A percentile compares a stretch with the other conserved stretches of the same genome.
Evolutionary conservation across 2,888 invertebrate species (phyloP).

Genomic region (Ophion costatus): DNA sequence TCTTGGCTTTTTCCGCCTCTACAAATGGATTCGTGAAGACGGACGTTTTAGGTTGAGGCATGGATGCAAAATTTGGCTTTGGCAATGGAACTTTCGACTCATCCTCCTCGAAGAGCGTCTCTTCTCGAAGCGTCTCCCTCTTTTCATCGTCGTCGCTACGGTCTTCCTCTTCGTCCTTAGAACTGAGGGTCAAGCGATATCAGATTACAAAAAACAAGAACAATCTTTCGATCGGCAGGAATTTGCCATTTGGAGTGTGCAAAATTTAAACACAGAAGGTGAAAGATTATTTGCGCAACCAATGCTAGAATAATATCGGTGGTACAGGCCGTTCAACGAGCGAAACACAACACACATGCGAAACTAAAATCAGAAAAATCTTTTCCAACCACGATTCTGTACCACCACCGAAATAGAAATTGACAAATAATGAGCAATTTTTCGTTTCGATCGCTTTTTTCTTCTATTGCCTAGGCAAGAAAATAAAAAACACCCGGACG

Average conservation of each 20-base stretch:
- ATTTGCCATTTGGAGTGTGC: too few relatives aligned
- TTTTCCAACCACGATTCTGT: too few relatives aligned
- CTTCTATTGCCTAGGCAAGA: neutral
- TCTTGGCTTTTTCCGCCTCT: slow-evolving; percentile 93
- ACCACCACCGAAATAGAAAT: neutral
- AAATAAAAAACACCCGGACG: neutral
- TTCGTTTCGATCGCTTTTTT: neutral
- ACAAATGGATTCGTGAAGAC: slow-evolving; percentile 95
- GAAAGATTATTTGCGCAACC: too few relatives aligned
- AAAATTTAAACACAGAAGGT: too few relatives aligned
- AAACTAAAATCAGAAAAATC: too few relatives aligned
- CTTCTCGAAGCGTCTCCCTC: slow-evolving; percentile 43
- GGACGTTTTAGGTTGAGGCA: slow-evolving; percentile 86
- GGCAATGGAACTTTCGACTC: slow-evolving; percentile 84
- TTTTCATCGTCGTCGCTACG: slow-evolving; percentile 69
- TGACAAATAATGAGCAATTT: neutral
- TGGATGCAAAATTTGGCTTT: slow-evolving; percentile 87
- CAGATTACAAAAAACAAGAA: slow-evolving; percentile 82
- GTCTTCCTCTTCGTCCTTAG: slow-evolving; percentile 76
- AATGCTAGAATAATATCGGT: too few relatives aligned
- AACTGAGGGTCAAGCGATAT: slow-evolving; percentile 82
- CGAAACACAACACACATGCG: too few relatives aligned
- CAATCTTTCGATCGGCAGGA: slow-evolving; percentile 55
- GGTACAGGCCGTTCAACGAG: too few relatives aligned
- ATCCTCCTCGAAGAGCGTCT: neutral